Base-by-base conservation (phyloP, 2,888 invertebrate species). In the Barypeithes pellucidus region DNA sequence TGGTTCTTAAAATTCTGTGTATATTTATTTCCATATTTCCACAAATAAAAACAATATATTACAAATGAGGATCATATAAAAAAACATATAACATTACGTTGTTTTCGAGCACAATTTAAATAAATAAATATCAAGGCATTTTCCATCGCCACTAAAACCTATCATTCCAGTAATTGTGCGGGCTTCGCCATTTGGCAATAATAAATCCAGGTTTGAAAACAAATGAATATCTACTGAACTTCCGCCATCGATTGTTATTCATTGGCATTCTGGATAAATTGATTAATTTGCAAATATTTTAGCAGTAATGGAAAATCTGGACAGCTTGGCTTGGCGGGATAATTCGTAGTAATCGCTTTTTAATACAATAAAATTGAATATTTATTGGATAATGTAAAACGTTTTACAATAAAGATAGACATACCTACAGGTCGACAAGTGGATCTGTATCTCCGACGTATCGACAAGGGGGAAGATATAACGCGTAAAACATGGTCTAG, bases 231-330 rank as follows among this genome's bases (percentile, higher is more conserved):
- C 67, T 45, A 57, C 47, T 50, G 47, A 67, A 67, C 60, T 67
- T 67, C 67, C 67, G 67, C 22, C 60, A 67, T 67, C 60, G 60
- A 67, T 67, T 67, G 60, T 60, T 59, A 60, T 67, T 67, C 67
- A 67, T 67, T 45, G 50, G 60, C 47, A 67, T 47, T 60, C 67
- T 67, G 67, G 67, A 50, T 67, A 67, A 59, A 67, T 67, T 67
- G 67, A 59, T 67, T 67, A 60, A 67, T 67, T 67, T 67, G 67
- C 67, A 45, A 67, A 67, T 60, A 50, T 60, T 67, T 45, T 36
- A 29, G 43, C 45, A n/a, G 24, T 29, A 57, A 67, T 57, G 43
- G 57, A 57, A 57, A 67, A 16, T 20, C 39, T 43, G 57, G 8
- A 57, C 33, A 52, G 16, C 16, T 43, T n/a, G 41, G 3, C 14